phyloP scores from a whole-genome alignment of 2,888 invertebrate genomes.

The Dastarcus helophoroides region DNA sequence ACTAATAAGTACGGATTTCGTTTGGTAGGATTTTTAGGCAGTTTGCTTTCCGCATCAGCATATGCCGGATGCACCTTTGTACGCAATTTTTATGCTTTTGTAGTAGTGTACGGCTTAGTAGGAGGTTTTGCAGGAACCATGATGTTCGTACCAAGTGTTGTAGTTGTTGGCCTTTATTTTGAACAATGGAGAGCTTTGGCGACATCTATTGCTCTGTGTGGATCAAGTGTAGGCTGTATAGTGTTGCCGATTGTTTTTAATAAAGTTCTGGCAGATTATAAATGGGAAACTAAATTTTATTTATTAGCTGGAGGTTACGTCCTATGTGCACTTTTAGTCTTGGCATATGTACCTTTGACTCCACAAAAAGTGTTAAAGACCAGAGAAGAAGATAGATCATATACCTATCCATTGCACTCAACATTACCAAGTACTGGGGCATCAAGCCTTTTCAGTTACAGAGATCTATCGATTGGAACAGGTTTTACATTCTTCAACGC shows the following conservation, averaged over 20 bases:
- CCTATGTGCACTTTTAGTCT: slow-evolving; percentile 15
- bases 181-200: slow-evolving; percentile 62
- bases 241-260: slow-evolving; percentile 46
- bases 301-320: slow-evolving; percentile 34
- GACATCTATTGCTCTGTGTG: slow-evolving; percentile 61
- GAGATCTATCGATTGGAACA: slow-evolving; percentile 3
- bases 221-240: slow-evolving; percentile 57
- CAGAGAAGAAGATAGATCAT: slow-evolving; percentile 6
- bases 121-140: slow-evolving; percentile 50
- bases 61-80: slow-evolving; percentile 21
- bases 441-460: slow-evolving; percentile 11
- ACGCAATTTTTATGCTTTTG: slow-evolving; percentile 15
- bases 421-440: slow-evolving; percentile 15
- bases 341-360: slow-evolving; percentile 25
- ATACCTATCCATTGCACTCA: slow-evolving; percentile 12
- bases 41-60: slow-evolving; percentile 17
- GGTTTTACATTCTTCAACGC: too few relatives aligned
- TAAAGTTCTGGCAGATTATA: slow-evolving; percentile 37
- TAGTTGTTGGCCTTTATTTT: slow-evolving; percentile 66
- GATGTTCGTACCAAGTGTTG: slow-evolving; percentile 57
- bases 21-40: slow-evolving; percentile 23
- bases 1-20: slow-evolving; percentile 29
- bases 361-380: slow-evolving; percentile 14
- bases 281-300: slow-evolving; percentile 49
- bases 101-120: slow-evolving; percentile 23